Evolutionary conservation across 2,888 invertebrate genomes (phyloP), one percentile per base, ranked within the genome.

Genomic region (Nephrocerus scutellatus): DNA sequence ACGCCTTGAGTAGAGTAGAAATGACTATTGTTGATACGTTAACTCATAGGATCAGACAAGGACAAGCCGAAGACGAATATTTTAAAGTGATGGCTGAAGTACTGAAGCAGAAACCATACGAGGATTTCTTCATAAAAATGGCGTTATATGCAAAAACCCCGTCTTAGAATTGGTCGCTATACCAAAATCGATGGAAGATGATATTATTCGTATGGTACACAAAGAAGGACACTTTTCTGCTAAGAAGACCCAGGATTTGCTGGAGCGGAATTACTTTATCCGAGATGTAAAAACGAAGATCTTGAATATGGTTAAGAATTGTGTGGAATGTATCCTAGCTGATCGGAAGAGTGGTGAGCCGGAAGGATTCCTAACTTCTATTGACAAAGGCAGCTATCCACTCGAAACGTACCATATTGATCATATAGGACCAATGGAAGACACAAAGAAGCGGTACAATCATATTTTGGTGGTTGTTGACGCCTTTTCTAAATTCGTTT

Each of bases 401-500:
- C 36, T 62, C 4, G 33, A 52, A 10, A 61, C 59, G 0, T 55
- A 47, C 6, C 60, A 64, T 33, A 28, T 58, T 6, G 63, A 64
- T 29, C 63, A 65, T 30, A 20, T 65, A 3, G 62, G 63, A 2
- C 62, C 61, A 2, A 31, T 61, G 39, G 45, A 51, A 0, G 39
- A 39, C 4, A 63, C 60, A 0, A 48, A 47, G 1, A 62, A 62
- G 41, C 39, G 39, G n/a, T 62, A 62, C 21, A 59, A 59, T 21
- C 48, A 65, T 33, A 53, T 66, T 1, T 46, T 66, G 0, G 57
- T 58, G 1, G 35, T 62, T 0, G 41, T 62, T 0, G 62, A 63
- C 46, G 56, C 43, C 1, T 63, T 59, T 33, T 58, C 59, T 0
- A 65, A 63, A 34, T 62, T 61, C 46, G 44, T 47, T 0, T 64